These are phyloP conservation scores for Clarias magur DNA, from an alignment of 2,113 vertebrate species.

Conservation along the genomic window DNA sequence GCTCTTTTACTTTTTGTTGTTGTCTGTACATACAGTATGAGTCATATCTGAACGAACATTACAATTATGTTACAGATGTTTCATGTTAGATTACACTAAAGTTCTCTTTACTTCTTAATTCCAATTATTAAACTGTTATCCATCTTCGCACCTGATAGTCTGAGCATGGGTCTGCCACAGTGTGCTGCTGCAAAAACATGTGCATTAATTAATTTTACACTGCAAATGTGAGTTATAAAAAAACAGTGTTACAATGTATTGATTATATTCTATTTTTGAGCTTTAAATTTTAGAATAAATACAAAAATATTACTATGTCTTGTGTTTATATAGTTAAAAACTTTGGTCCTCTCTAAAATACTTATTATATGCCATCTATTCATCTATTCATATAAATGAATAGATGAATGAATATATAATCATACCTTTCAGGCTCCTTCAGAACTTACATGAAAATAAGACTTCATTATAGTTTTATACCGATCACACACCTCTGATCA, in stretches of 20 bases:
- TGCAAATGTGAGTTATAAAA: slow-evolving; percentile 24
- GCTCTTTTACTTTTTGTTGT: slow-evolving; percentile 5
- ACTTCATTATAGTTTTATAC: background rate
- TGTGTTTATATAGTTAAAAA: slow-evolving; percentile 41
- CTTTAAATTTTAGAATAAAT: background rate
- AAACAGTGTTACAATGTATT: background rate
- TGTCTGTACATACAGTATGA: background rate
- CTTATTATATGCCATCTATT: background rate
- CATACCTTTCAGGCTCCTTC: background rate
- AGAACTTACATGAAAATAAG: background rate
- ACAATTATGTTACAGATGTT: background rate
- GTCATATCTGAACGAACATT: background rate
- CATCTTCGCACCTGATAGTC: background rate
- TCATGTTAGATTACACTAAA: background rate
- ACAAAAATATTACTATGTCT: slow-evolving; percentile 37
- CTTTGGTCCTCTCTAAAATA: slow-evolving; percentile 52
- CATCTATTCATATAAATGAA: background rate
- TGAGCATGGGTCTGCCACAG: background rate
- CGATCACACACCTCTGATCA: background rate
- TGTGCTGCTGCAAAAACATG: background rate
- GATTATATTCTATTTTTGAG: background rate
- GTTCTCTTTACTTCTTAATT: background rate
- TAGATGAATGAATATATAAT: too few relatives aligned
- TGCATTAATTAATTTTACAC: slow-evolving; percentile 8
- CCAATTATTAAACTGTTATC: background rate